Base-by-base conservation (phyloP, 2,888 invertebrate species). In the Gandaritis pyraliata region DNA sequence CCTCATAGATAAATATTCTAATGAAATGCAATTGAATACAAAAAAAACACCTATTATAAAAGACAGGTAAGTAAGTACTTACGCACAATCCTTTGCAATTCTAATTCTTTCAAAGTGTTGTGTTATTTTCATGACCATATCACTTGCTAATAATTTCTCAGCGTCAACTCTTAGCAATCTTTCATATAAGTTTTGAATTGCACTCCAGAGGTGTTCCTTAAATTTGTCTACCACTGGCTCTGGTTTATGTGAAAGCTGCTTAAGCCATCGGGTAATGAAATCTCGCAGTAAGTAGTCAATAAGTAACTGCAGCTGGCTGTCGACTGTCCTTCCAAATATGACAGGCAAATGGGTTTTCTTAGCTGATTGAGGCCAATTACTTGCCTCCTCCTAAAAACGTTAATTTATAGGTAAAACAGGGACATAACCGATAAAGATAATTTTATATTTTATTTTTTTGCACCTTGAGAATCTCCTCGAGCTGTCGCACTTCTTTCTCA, bases 51-150 rank as follows among this genome's bases (percentile, higher is more conserved):
- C 13, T n/a, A n/a, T n/a, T 43, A 16, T 16, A 16, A 13, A 10
- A 45, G 4, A 11, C 15, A 51, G 13, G 3, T 41, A 15, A 8
- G 41, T 6, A 41, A 15, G 15, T 74, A 94, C 95, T 94, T 90
- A 96, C 96, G 94, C 94, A 80, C 95, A 94, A 71, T 94, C 94
- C 83, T 95, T 95, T 10, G 96, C 95, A 77, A 96, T 94, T 70
- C 97, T 93, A 63, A 97, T 96, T 78, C 95, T 95, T 79, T 97
- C 97, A 88, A 98, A 96, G 93, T 98, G 98, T 63, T 94, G 94
- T 11, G 96, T 96, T 30, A 97, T 94, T 82, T 95, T 95, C 65
- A 94, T 94, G 1, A 97, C 95, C 93, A 97, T 95, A 81, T 96
- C 97, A 78, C 94, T 95, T 2, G 97, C 97, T 59, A 97, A 93